phyloP scores from a whole-genome alignment of 92 coral and sea anemone species.

The Bergia sp. region DNA sequence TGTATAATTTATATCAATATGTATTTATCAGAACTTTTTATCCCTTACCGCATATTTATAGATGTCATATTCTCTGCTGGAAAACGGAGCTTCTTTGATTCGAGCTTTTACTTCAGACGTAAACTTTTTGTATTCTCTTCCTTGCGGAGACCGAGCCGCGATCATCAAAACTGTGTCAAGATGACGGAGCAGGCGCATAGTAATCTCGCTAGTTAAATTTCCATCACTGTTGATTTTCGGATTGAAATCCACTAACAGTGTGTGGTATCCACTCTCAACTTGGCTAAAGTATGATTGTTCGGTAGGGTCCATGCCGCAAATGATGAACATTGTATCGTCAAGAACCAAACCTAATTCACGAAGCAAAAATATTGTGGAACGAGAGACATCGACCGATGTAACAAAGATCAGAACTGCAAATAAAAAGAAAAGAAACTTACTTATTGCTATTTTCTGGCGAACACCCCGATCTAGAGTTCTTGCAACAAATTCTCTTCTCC shows the following conservation, averaged over 20 bases:
- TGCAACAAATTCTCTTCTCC: too few species aligned
- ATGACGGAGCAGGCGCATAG: neutral
- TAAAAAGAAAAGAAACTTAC: neutral
- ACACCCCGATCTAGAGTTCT: too few species aligned
- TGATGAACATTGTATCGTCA: slow-evolving; percentile 14
- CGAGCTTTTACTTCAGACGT: neutral
- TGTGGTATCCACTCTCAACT: neutral
- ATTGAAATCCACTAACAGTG: neutral
- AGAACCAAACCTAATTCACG: neutral
- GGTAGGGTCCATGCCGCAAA: neutral
- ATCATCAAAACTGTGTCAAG: slow-evolving; percentile 14
- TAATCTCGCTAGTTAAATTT: neutral
- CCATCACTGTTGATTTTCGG: neutral
- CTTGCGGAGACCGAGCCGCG: neutral
- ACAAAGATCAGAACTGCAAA: slow-evolving; percentile 30
- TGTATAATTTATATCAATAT: too few species aligned
- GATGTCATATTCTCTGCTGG: neutral
- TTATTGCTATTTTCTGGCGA: too few species aligned
- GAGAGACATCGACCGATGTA: neutral
- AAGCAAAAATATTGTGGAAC: slow-evolving; percentile 7
- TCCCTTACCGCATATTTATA: neutral
- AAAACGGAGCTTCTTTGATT: slow-evolving; percentile 3
- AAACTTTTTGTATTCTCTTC: neutral
- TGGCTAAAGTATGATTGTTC: neutral
- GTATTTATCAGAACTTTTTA: neutral